Evolutionary conservation across 2,113 vertebrate genomes (phyloP).

Genomic region (Ictalurus punctatus): DNA sequence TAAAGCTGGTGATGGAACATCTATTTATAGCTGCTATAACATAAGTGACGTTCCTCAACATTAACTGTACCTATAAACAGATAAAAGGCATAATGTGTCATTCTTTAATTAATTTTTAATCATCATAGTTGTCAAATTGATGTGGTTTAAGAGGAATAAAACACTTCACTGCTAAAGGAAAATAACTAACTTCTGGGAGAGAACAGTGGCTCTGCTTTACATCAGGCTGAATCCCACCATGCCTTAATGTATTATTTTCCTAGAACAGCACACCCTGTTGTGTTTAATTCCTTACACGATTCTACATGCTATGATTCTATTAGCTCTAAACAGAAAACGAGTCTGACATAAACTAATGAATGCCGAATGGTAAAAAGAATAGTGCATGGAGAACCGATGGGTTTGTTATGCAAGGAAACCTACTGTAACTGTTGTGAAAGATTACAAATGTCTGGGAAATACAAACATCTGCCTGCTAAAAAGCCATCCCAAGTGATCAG

Average conservation of each 20-base stretch:
- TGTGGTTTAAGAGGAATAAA: not conserved
- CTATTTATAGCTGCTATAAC: not conserved
- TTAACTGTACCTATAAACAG: too few species aligned
- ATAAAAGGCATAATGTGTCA: too few species aligned
- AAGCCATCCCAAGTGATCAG: not conserved
- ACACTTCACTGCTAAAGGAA: not conserved
- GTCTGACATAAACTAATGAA: not conserved
- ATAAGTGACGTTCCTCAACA: not conserved
- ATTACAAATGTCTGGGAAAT: not conserved
- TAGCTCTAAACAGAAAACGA: not conserved
- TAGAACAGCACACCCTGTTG: not conserved
- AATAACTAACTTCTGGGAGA: not conserved
- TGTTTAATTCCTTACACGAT: not conserved
- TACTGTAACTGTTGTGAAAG: not conserved
- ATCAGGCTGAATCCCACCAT: not conserved
- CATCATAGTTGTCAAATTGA: not conserved
- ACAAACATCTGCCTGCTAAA: slow-evolving; percentile 11
- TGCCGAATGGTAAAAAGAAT: not conserved
- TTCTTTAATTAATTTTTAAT: too few species aligned
- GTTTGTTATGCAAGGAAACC: not conserved
- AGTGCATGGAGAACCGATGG: not conserved
- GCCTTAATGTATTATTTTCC: not conserved
- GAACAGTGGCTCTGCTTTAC: not conserved
- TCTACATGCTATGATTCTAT: not conserved
- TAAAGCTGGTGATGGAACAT: not conserved